Evolutionary conservation across 2,888 invertebrate species (phyloP), one percentile per base, ranked within the genome.

Genomic region (Apotomis betuletana): DNA sequence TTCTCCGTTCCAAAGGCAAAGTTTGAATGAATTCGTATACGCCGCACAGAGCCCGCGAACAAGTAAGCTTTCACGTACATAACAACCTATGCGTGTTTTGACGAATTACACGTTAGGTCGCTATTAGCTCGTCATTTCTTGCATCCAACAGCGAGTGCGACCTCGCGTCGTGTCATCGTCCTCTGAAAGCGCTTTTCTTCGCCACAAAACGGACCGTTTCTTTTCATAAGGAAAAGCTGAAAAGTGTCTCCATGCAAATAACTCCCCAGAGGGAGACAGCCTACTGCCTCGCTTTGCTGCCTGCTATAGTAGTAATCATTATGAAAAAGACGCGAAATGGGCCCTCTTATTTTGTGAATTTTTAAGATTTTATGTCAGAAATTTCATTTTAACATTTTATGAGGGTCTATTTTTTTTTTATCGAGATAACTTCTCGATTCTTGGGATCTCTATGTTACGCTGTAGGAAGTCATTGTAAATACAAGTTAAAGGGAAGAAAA

Each of bases 181-280:
- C 92, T 90, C 87, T 93, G 92, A 93, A 93, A 93, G 92, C 88
- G 89, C 90, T 88, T 93, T 92, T 92, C 91, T 92, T 90, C 86
- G 85, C 90, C 91, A 90, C 91, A 92, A 93, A 93, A 92, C 91
- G 91, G 90, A 88, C 90, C 88, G 90, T 92, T 92, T 91, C 93
- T 92, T 92, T 92, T 92, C 92, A 93, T 91, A 91, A 91, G 90
- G 89, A 91, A 91, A 91, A 90, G 89, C 90, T 92, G 91, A 91
- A 92, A 92, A 92, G 92, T 92, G 93, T 92, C 92, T 92, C 85
- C 93, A 88, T 89, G 91, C 93, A 92, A 91, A 92, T 92, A 91
- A 90, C 90, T 93, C 92, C 92, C 93, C 88, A 82, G 92, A 90
- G 92, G 92, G 87, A 79, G 86, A 89, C 89, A 87, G 87, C 91